Percentiles rank a stretch among this genome's conserved stretches.
phyloP scores from a whole-genome alignment of 2,113 vertebrate species.

The Uropsilus gracilis region DNA sequence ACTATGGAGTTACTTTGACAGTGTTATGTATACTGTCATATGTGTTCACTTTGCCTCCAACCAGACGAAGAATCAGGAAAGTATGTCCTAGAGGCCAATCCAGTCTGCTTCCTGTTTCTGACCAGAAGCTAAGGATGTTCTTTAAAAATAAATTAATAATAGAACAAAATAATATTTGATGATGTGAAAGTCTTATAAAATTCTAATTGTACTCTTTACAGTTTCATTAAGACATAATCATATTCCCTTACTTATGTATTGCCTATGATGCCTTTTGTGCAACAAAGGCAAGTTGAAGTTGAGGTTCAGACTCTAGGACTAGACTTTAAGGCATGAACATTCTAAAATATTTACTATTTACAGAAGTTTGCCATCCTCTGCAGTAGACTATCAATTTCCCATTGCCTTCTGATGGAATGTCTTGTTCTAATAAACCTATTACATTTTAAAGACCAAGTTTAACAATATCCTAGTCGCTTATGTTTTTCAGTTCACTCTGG shows the following conservation, averaged over 20 bases:
- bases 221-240: background rate
- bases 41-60: background rate
- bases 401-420: background rate
- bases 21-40: background rate
- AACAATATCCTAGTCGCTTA: background rate
- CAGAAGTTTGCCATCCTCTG: background rate
- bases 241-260: background rate
- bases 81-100: background rate
- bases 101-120: background rate
- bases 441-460: background rate
- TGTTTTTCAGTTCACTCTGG: background rate
- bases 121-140: background rate
- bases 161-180: background rate
- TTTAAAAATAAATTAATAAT: no score
- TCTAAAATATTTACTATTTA: conserved; percentile 13
- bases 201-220: background rate
- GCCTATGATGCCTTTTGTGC: background rate
- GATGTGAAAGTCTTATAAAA: background rate
- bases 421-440: background rate
- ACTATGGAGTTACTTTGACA: background rate
- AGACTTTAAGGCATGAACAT: background rate
- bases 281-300: background rate
- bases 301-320: background rate
- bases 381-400: background rate
- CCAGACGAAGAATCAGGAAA: background rate